Percentiles rank a stretch among this genome's conserved stretches.
Conservation (phyloP, 2,797 vertebrate genomes). For the Enteromius anoplus region DNA sequence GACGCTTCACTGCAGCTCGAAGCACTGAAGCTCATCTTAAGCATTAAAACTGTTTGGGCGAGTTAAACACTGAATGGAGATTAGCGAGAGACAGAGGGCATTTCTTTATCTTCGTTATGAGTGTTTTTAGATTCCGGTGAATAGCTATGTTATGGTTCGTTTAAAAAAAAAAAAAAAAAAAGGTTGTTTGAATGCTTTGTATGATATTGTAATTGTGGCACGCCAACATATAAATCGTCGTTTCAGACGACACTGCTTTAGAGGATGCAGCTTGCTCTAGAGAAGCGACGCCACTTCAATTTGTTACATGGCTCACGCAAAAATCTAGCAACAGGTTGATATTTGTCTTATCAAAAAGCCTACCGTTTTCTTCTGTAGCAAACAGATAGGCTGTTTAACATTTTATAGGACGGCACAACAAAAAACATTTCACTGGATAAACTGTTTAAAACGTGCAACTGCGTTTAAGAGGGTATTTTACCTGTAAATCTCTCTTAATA, state of each 20-base stretch:
- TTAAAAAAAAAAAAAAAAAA: no score
- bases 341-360: slow-evolving; percentile 34
- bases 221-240: background rate
- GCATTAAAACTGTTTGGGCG: background rate
- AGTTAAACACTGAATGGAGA: background rate
- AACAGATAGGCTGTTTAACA: slow-evolving; percentile 8
- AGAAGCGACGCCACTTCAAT: background rate
- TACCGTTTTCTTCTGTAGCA: slow-evolving; percentile 33
- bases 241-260: slow-evolving; percentile 9
- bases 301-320: slow-evolving; percentile 52
- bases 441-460: background rate
- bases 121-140: background rate
- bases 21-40: background rate
- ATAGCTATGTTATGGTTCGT: background rate
- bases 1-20: slow-evolving; percentile 64
- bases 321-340: slow-evolving; percentile 75
- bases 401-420: slow-evolving; percentile 19
- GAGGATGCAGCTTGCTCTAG: background rate
- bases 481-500: background rate
- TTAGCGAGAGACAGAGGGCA: background rate
- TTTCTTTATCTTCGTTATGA: background rate
- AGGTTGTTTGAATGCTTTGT: background rate
- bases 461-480: background rate
- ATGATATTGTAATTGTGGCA: slow-evolving; percentile 2
- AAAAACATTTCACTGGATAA: background rate